phyloP scores from a whole-genome alignment of 2,888 invertebrate genomes.

The Drosophila recens region DNA sequence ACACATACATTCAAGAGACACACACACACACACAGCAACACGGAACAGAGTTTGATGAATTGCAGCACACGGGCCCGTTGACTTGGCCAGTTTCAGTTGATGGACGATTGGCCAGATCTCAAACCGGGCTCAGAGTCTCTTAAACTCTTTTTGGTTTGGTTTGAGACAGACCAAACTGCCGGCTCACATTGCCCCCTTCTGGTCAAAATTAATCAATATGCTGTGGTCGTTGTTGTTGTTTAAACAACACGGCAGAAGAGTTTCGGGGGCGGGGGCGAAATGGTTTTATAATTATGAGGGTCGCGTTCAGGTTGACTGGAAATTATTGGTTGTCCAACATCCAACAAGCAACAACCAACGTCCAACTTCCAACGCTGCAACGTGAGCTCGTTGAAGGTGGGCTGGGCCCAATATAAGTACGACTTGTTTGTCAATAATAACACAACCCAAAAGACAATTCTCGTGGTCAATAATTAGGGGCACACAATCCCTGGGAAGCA shows the following conservation, averaged over 20 bases:
- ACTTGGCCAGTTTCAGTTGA: conserved; percentile 69
- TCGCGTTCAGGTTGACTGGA: conserved; percentile 67
- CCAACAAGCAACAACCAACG: not conserved
- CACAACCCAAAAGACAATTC: conserved; percentile 39
- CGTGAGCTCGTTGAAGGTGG: conserved; percentile 49
- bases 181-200: conserved; percentile 35
- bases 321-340: conserved; percentile 68
- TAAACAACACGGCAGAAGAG: conserved; percentile 52
- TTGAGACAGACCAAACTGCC: conserved; percentile 29
- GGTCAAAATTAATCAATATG: conserved; percentile 74
- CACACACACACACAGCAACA: not conserved
- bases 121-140: conserved; percentile 11
- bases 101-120: conserved; percentile 55
- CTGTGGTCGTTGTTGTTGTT: conserved; percentile 10
- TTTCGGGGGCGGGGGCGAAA: conserved; percentile 40
- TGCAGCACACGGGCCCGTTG: conserved; percentile 61
- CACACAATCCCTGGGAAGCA: conserved; percentile 25
- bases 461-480: conserved; percentile 37
- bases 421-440: conserved; percentile 60
- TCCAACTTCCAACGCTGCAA: conserved; percentile 6
- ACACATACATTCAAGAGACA: not conserved
- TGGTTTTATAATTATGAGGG: conserved; percentile 77
- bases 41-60: conserved; percentile 69
- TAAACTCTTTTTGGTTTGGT: conserved; percentile 9
- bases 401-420: conserved; percentile 47